phyloP scores from a whole-genome alignment of 2,113 vertebrate species.

The Gasterosteus aculeatus region DNA sequence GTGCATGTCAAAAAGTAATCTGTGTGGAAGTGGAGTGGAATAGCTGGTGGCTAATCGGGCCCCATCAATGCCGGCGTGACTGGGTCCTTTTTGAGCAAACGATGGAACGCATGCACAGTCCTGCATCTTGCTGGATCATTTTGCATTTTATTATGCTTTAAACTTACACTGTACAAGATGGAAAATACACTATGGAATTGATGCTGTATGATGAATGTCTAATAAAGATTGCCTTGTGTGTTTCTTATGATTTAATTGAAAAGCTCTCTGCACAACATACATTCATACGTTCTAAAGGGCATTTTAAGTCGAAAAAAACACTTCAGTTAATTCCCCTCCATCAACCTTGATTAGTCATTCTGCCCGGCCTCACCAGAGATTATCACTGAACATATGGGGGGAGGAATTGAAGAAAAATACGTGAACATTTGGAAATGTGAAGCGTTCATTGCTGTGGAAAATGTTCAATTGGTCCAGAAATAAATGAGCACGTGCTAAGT shows the following conservation, averaged over 20 bases:
- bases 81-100: not conserved
- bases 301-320: not conserved
- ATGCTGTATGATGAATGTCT: not conserved
- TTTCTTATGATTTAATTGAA: constrained; percentile 1
- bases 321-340: not conserved
- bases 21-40: too few relatives aligned
- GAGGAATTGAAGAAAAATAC: not conserved
- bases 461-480: constrained; percentile 7
- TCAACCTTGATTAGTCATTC: not conserved
- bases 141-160: not conserved
- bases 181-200: not conserved
- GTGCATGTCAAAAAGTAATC: not conserved
- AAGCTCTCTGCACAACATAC: not conserved
- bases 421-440: not conserved
- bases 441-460: not conserved
- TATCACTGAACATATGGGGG: not conserved
- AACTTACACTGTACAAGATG: not conserved
- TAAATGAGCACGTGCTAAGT: constrained; percentile 33
- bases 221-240: not conserved
- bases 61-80: not conserved
- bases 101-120: not conserved
- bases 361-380: not conserved
- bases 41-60: not conserved
- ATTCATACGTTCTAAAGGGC: not conserved
- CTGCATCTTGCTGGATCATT: not conserved